Conservation (phyloP, 2,113 vertebrate species). For the Silurus meridionalis region DNA sequence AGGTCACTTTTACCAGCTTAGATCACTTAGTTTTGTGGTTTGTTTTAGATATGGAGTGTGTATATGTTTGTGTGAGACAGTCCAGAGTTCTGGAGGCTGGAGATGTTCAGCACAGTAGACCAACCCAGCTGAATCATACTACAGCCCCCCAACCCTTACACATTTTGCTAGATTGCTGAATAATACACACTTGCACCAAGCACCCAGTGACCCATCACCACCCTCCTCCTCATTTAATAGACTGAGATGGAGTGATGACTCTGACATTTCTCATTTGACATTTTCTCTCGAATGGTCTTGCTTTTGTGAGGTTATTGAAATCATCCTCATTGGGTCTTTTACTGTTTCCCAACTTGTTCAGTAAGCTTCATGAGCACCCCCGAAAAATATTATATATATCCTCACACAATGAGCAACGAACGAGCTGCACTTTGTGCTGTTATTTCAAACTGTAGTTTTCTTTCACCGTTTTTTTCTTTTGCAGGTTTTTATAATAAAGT, state of each 20-base stretch:
- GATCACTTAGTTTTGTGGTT: neutral
- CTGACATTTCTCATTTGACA: slow-evolving; percentile 7
- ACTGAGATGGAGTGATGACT: neutral
- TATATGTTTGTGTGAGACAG: neutral
- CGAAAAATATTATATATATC: neutral
- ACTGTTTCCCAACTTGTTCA: neutral
- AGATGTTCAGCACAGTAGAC: slow-evolving; percentile 13
- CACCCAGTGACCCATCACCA: neutral
- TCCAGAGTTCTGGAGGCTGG: neutral
- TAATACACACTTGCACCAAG: slow-evolving; percentile 19
- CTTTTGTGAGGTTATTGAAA: neutral
- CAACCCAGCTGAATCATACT: neutral
- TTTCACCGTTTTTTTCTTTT: too few species aligned
- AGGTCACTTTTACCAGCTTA: neutral
- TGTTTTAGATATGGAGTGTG: neutral
- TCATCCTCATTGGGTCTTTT: neutral
- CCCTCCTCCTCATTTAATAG: neutral
- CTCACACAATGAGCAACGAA: neutral
- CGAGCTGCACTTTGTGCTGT: too few species aligned
- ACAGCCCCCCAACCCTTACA: neutral
- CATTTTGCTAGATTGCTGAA: slow-evolving; percentile 13
- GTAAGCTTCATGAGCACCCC: neutral
- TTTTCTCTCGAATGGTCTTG: neutral
- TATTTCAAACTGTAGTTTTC: too few species aligned
- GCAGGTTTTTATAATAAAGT: too few species aligned